Evolutionary conservation across 2,888 invertebrate species (phyloP), one percentile per base, ranked within the genome.

Genomic region (Chelonus formosanus): DNA sequence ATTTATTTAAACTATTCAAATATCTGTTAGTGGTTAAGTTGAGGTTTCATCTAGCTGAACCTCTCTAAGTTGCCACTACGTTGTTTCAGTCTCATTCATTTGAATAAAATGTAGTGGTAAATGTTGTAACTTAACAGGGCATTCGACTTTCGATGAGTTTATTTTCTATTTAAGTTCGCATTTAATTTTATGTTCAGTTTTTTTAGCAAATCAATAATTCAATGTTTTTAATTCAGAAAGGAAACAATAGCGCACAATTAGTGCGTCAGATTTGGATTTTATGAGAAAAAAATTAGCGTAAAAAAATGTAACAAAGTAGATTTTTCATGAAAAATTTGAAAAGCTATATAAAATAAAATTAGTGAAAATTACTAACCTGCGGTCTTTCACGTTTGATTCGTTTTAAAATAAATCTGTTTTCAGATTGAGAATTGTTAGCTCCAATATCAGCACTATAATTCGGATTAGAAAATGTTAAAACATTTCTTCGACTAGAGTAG

Each of bases 391-490:
- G 93, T 84, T 93, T 93, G 73, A 94, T 89, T 76, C 92, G 89
- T 74, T 89, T 90, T 90, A 90, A 91, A 64, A 90, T 87, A 75
- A 88, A 89, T 75, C 88, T 89, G 68, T 87, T 87, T 72, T 88
- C 88, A 10, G 80, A 78, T 6, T 71, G 75, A 1, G 74, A 68
- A 71, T 77, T 79, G 40, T 76, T 72, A 3, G 86, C 84, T 7
- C 78, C 79, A 50, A 86, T 85, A 20, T 87, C 87, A 40, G 86
- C 86, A 50, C 89, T 89, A 81, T 96, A 96, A 82, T 95, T 95
- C 3, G 96, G 96, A 86, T 96, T 96, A 54, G 94, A 91, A 84
- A 95, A 96, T 0, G 94, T 94, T 75, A 94, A 87, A 32, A 93
- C 92, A 52, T 92, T 92, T 72, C 90, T 87, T 31, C 91, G 88